Evolutionary conservation across 1,140 invertebrate genomes (phyloP).

Genomic region (Drosophila azteca): DNA sequence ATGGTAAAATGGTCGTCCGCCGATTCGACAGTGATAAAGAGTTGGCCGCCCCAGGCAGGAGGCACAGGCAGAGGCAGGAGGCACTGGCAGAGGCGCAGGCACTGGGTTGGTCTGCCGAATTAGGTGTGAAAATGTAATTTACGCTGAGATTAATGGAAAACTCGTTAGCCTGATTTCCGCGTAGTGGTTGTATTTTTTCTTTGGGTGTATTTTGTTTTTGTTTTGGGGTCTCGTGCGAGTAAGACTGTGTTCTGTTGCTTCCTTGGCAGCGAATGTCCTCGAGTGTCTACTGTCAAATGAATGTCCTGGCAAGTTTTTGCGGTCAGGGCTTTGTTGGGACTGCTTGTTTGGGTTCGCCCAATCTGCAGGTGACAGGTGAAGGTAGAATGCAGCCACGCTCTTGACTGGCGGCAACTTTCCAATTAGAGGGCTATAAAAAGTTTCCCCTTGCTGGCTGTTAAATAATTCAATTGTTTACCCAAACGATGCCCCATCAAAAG

Average conservation of each 20-base stretch:
- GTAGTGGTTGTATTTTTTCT: conserved; percentile 1
- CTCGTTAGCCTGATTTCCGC: conserved; percentile 17
- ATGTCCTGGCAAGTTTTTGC: conserved; percentile 25
- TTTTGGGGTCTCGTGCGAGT: background rate
- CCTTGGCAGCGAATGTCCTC: background rate
- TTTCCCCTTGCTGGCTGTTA: conserved; percentile 31
- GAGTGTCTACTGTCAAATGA: conserved; percentile 36
- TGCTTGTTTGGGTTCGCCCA: conserved; percentile 9
- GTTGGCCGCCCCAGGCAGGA: background rate
- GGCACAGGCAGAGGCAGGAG: too few relatives aligned
- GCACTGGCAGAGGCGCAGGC: too few relatives aligned
- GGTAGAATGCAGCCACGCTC: conserved; percentile 9
- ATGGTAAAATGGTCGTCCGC: conserved; percentile 32
- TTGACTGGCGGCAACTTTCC: conserved; percentile 46
- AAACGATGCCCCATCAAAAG: conserved; percentile 13
- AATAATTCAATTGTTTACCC: conserved; percentile 50
- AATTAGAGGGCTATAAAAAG: conserved; percentile 56
- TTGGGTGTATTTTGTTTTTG: background rate
- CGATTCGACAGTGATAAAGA: conserved; percentile 30
- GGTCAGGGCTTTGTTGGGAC: conserved; percentile 6
- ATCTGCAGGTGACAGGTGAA: conserved; percentile 46
- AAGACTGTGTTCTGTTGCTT: background rate
- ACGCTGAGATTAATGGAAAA: conserved; percentile 41
- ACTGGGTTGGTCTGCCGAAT: conserved; percentile 3
- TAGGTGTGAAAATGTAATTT: conserved; percentile 53